These are phyloP conservation scores for Pterostichus madidus DNA, from an alignment of 2,888 invertebrate genomes.

Conservation along the genomic window DNA sequence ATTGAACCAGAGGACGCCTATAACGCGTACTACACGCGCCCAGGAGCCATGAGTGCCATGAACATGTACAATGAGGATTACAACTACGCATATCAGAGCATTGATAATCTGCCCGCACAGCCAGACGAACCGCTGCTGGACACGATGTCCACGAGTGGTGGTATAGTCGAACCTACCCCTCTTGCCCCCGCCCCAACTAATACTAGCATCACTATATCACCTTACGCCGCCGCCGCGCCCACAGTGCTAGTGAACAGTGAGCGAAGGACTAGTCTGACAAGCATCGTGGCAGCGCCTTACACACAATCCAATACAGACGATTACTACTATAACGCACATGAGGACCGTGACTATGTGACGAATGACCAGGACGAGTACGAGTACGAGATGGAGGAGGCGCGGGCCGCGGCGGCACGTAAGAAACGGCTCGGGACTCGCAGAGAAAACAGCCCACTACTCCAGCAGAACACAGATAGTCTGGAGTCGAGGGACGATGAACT, in stretches of 20 bases:
- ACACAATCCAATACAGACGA: constrained; percentile 68
- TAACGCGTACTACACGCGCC: constrained; percentile 75
- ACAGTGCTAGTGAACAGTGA: constrained; percentile 62
- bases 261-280: constrained; percentile 67
- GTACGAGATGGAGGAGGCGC: constrained; percentile 71
- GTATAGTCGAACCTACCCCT: background rate
- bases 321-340: constrained; percentile 72
- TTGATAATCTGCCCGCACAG: constrained; percentile 80
- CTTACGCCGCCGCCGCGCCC: background rate
- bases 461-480: constrained; percentile 79
- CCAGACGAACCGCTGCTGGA: constrained; percentile 69
- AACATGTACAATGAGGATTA: constrained; percentile 84
- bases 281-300: background rate
- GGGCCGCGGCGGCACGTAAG: constrained; percentile 70
- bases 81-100: constrained; percentile 85
- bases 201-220: background rate
- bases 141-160: constrained; percentile 33
- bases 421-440: constrained; percentile 73
- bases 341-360: constrained; percentile 67
- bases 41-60: constrained; percentile 75
- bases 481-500: constrained; percentile 80
- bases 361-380: constrained; percentile 68
- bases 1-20: constrained; percentile 73
- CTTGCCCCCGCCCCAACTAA: background rate
- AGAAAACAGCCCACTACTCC: constrained; percentile 74